Evolutionary conservation across 2,797 vertebrate genomes (phyloP).

Genomic region (Eremophila alpestris): DNA sequence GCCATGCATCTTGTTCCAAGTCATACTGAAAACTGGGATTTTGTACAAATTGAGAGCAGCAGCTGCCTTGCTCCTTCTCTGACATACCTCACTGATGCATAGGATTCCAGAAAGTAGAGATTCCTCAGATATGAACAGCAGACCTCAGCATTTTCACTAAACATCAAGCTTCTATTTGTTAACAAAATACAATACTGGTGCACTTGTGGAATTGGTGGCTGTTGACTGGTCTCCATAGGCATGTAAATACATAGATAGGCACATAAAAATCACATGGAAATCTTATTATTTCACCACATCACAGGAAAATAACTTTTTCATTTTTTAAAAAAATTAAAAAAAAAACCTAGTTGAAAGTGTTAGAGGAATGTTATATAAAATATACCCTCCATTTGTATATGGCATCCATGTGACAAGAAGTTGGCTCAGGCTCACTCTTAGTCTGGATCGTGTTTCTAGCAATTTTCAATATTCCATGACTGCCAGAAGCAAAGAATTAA

Average conservation of each 20-base stretch:
- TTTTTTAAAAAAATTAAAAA: not conserved
- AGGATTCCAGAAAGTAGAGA: not conserved
- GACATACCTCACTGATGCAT: not conserved
- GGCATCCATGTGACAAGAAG: not conserved
- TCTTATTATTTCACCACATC: not conserved
- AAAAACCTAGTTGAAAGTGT: not conserved
- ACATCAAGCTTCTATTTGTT: not conserved
- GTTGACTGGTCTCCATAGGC: not conserved
- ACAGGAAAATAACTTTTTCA: not conserved
- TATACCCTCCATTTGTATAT: not conserved
- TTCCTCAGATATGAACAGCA: not conserved
- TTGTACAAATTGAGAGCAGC: not conserved
- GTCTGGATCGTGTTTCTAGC: not conserved
- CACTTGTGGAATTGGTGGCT: not conserved
- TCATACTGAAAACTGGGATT: not conserved
- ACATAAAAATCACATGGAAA: not conserved
- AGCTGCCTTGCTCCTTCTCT: not conserved
- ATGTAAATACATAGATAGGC: not conserved
- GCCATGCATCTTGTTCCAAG: slow-evolving; percentile 12
- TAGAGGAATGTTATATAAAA: not conserved
- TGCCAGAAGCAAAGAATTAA: slow-evolving; percentile 41
- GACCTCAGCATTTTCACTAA: not conserved
- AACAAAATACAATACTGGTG: not conserved
- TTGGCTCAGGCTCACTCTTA: not conserved
- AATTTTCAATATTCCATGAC: slow-evolving; percentile 31